phyloP scores from a whole-genome alignment of 2,113 vertebrate genomes.

The Coptodon bakossiorum region DNA sequence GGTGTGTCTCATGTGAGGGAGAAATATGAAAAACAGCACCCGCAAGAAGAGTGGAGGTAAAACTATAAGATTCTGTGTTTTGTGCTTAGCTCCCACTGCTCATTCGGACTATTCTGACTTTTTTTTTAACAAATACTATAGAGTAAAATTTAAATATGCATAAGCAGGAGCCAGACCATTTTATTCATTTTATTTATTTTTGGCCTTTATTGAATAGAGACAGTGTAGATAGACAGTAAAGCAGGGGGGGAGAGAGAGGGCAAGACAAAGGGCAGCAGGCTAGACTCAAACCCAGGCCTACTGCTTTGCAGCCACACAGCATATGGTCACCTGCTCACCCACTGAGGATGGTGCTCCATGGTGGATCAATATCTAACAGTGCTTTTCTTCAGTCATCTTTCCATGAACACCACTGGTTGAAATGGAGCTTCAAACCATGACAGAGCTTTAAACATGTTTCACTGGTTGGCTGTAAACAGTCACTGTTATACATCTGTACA shows the following conservation, averaged over 20 bases:
- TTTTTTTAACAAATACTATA: neutral
- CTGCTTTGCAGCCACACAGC: neutral
- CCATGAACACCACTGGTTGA: neutral
- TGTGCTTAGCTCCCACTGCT: neutral
- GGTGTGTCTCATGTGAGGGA: constrained; percentile 93
- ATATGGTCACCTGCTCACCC: neutral
- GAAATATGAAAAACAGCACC: constrained; percentile 88
- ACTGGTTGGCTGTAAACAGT: neutral
- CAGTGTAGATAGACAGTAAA: neutral
- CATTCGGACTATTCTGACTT: neutral
- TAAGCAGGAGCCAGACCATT: neutral
- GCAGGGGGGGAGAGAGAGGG: neutral
- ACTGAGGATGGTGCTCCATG: neutral
- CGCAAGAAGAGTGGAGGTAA: constrained; percentile 98
- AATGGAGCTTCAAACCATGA: neutral
- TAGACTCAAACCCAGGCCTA: neutral
- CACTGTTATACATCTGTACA: neutral
- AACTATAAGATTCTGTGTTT: neutral
- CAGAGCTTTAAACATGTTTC: neutral
- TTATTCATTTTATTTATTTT: neutral
- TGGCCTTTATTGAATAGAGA: neutral
- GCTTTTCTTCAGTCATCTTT: neutral
- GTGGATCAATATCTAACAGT: neutral
- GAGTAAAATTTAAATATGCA: neutral
- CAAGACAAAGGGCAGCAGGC: neutral